Evolutionary conservation across 2,797 vertebrate species (phyloP), one percentile per base, ranked within the genome.

Genomic region (Acestrorhynchus altus): DNA sequence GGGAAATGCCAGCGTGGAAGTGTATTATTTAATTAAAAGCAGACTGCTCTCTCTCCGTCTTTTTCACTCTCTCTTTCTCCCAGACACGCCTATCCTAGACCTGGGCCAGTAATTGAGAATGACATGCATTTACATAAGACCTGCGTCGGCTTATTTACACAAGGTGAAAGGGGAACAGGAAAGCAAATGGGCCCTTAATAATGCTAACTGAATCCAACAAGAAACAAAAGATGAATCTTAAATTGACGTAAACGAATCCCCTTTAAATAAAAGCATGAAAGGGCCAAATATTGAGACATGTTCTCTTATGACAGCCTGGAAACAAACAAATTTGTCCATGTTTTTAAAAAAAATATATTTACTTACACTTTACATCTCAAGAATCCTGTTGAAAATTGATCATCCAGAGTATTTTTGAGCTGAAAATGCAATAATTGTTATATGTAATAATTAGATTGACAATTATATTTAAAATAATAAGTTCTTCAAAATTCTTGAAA

Each of bases 1-100:
- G 85, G 86, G 82, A 88, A 83, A 84, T 72, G 83, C 76, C 87
- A 89, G 90, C 72, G 63, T 89, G 89, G 82, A 88, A 82, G 83
- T 78, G 81, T 87, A 78, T 84, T 79, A 76, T 82, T 85, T 84
- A 77, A 83, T 85, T 84, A 76, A 85, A 80, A 80, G 80, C 79
- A 82, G 72, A 77, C 63, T 70, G 68, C 64, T 80, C 65, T 64
- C 68, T 54, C 3, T 47, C 10, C 70, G 47, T 40, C 28, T 31
- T 22, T 71, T 35, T 44, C 60, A 79, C 54, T 63, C 39, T 73
- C 15, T 54, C 12, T 22, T 52, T 6, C 15, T 61, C 42, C 4
- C 22, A 75, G 40, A 82, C 74, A 84, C 80, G 59, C 74, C 71
- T 69, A 69, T 65, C 44, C 46, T 18, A 20, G 63, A 61, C 74